A percentile compares a stretch with the other conserved stretches of the same genome.
These are phyloP conservation scores for Platysternon megacephalum DNA, from an alignment of 2,113 vertebrate genomes.

Conservation along the genomic window DNA sequence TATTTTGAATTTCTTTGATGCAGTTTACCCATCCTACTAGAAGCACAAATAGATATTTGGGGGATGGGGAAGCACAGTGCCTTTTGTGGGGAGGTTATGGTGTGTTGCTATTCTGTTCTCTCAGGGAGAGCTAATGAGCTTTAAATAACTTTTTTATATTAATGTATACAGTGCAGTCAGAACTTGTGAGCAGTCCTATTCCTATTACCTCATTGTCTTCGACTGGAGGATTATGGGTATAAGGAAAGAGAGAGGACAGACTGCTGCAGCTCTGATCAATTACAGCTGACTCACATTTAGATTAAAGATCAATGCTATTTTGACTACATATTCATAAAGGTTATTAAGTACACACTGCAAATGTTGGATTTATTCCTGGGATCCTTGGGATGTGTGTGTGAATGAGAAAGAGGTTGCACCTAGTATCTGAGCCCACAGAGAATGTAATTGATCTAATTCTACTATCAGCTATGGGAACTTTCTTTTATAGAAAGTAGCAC, in stretches of 20 bases:
- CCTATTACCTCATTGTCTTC: background rate
- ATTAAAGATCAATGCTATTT: background rate
- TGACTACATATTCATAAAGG: background rate
- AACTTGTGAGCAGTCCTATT: background rate
- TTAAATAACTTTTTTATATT: background rate
- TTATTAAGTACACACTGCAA: background rate
- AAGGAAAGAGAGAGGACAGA: background rate
- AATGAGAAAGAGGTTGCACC: background rate
- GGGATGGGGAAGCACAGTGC: background rate
- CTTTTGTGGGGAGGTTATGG: rapidly evolving
- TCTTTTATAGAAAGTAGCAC: background rate
- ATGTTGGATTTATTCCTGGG: background rate
- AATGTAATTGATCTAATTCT: background rate
- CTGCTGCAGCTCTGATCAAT: rapidly evolving
- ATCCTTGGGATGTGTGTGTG: background rate
- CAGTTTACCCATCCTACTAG: background rate
- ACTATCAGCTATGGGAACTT: background rate
- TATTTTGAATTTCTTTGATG: background rate
- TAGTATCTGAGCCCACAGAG: background rate
- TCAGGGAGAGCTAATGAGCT: rapidly evolving
- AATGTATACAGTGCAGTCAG: background rate
- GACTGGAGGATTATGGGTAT: background rate
- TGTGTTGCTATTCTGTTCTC: background rate
- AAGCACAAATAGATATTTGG: background rate
- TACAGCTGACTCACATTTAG: background rate